Conservation (phyloP, 2,797 vertebrate genomes). For the Phalloptychus januarius region DNA sequence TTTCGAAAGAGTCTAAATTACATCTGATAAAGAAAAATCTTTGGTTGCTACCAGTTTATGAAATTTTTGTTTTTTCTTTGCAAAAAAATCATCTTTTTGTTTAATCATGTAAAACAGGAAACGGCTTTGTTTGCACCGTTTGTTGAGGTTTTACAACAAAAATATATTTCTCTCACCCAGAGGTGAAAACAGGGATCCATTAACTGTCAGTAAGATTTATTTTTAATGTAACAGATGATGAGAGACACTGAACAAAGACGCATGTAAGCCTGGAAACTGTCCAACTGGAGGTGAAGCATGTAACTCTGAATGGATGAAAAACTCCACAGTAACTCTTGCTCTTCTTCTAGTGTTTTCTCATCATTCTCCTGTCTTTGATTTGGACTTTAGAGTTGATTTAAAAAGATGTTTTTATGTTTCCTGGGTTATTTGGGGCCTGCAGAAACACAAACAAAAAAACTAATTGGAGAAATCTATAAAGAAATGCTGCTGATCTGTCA, state of each 20-base stretch:
- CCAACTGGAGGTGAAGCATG: background rate
- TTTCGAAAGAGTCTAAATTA: background rate
- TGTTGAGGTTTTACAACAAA: background rate
- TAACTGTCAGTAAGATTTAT: background rate
- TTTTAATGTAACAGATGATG: conserved; percentile 1
- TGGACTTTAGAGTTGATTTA: background rate
- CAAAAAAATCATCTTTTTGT: background rate
- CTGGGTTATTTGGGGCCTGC: background rate
- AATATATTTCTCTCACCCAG: background rate
- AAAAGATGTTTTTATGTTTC: background rate
- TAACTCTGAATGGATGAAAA: conserved; percentile 12
- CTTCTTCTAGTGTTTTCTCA: background rate
- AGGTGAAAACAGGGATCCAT: background rate
- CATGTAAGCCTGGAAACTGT: background rate
- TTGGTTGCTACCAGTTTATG: background rate
- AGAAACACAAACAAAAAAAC: background rate
- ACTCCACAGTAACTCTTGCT: background rate
- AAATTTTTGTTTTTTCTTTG: background rate
- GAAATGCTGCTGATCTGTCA: background rate
- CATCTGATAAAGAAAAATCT: background rate
- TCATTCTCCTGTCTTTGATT: background rate
- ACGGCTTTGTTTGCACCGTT: background rate
- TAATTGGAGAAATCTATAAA: background rate
- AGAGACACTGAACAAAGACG: background rate
- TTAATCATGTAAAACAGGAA: background rate